phyloP scores from a whole-genome alignment of 2,888 invertebrate species.

The Lymantria monacha region DNA sequence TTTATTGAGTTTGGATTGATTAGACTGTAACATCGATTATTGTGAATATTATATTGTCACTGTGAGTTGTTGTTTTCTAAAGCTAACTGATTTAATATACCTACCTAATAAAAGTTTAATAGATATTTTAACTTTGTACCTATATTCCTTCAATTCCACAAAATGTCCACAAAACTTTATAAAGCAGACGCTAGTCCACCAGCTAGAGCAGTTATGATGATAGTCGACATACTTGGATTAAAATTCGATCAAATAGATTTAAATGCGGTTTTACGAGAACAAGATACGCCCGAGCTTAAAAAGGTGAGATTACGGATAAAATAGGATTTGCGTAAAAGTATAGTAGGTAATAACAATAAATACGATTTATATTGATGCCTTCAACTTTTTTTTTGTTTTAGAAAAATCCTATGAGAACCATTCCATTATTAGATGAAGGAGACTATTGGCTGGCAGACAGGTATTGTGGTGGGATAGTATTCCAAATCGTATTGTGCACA shows the following conservation, averaged over 20 bases:
- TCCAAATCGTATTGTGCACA: too few relatives aligned
- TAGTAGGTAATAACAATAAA: not conserved
- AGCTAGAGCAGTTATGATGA: constrained; percentile 63
- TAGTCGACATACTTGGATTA: constrained; percentile 56
- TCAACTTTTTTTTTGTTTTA: constrained; percentile 38
- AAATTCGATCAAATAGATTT: constrained; percentile 45
- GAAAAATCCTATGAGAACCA: constrained; percentile 73
- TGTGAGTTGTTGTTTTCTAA: too few relatives aligned
- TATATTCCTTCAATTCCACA: not conserved
- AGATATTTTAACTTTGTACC: too few relatives aligned
- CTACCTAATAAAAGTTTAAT: too few relatives aligned
- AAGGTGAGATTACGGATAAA: constrained; percentile 40
- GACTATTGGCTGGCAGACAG: constrained; percentile 66
- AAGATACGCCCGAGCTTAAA: constrained; percentile 57
- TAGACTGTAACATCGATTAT: too few relatives aligned
- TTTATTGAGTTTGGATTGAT: too few relatives aligned
- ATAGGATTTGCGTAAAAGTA: not conserved
- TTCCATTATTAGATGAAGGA: constrained; percentile 62
- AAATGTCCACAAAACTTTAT: constrained; percentile 47
- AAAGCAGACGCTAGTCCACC: constrained; percentile 63
- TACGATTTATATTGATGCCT: not conserved
- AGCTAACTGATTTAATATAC: too few relatives aligned
- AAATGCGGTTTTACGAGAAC: constrained; percentile 62
- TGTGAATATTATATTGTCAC: too few relatives aligned
- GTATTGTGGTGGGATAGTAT: constrained; percentile 33